Conservation (phyloP, 2,797 vertebrate genomes). For the Picus viridis region DNA sequence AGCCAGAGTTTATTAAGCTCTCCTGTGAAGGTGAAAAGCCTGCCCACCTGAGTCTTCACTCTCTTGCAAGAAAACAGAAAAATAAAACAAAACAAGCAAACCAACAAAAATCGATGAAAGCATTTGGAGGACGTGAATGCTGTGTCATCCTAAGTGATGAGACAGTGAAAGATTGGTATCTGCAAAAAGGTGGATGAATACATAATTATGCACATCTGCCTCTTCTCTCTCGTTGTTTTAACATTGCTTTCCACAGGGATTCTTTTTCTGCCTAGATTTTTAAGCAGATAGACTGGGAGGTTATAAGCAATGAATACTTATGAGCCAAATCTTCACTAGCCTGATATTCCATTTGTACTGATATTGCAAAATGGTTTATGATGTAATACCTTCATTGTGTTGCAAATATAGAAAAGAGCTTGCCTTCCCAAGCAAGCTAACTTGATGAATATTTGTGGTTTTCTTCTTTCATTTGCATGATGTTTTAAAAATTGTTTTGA, state of each 20-base stretch:
- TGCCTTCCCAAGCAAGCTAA: neutral
- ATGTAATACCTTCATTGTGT: neutral
- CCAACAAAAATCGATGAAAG: neutral
- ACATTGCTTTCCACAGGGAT: neutral
- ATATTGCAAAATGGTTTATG: neutral
- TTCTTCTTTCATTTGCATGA: neutral
- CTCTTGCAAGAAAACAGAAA: neutral
- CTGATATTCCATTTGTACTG: neutral
- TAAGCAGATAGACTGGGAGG: neutral
- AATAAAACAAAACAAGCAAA: neutral
- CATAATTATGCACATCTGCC: neutral
- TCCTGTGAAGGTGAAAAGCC: neutral
- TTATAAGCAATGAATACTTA: neutral
- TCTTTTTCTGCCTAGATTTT: neutral
- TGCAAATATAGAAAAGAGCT: neutral
- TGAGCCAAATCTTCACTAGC: neutral
- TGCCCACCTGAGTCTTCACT: neutral
- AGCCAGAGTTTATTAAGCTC: neutral
- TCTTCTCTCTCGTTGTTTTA: neutral
- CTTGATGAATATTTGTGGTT: neutral
- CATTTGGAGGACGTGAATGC: neutral
- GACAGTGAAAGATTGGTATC: neutral
- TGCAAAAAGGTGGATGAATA: neutral
- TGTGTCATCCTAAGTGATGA: neutral
- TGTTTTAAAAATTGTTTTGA: neutral